Evolutionary conservation across 2,888 invertebrate genomes (phyloP), one percentile per base, ranked within the genome.

Genomic region (Oligia fasciuncula): DNA sequence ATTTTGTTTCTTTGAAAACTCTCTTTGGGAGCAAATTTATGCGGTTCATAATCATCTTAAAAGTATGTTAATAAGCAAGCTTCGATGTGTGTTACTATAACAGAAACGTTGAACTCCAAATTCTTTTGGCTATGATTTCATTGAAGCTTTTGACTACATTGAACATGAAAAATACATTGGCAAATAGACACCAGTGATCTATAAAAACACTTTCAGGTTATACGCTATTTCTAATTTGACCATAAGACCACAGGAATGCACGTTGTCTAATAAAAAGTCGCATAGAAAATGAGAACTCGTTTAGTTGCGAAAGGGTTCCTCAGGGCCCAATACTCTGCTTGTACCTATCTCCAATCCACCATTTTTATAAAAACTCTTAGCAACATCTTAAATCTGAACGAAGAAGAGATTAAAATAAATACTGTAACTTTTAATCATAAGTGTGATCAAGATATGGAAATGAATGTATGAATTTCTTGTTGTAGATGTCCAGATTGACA

Each of bases 401-500:
- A 8, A 70, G 62, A 70, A 70, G 54, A 70, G 8, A 70, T 49
- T 17, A 60, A 57, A 70, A 63, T 66, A n/a, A 62, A 65, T 35
- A 70, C 54, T 63, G 11, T 72, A 66, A 71, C 63, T 49, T 43
- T 54, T 83, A 73, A 67, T 69, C 17, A 62, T 79, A 77, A 81
- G 35, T 84, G 57, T 84, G 62, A 74, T 67, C 54, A 77, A 76
- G 66, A 81, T 84, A 17, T 75, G 40, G 85, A 85, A 79, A 85
- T 82, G 68, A 85, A 85, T 79, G 46, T 77, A 81, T 87, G 71
- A 83, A 89, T 89, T 88, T 89, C 76, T 89, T 89, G 89, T 89
- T 89, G 89, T 89, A 89, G 89, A 89, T 89, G 85, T 81, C 87
- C 87, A 51, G 88, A 88, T 84, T 84, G 86, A 85, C 82, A 86